These are phyloP conservation scores for Synaphobranchus kaupii DNA, from an alignment of 2,797 vertebrate species.

Conservation along the genomic window DNA sequence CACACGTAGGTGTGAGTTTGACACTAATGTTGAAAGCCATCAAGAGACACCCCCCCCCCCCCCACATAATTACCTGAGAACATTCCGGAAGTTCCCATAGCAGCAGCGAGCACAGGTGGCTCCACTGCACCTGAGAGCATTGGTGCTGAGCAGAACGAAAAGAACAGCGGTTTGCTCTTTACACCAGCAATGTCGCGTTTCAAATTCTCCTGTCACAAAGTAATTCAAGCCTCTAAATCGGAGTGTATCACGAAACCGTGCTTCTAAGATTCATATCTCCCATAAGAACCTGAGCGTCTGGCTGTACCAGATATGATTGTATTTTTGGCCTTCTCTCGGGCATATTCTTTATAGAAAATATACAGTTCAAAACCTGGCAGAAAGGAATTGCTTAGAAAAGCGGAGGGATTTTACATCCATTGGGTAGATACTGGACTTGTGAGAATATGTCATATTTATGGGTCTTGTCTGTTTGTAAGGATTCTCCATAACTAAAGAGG, in stretches of 20 bases:
- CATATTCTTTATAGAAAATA: background rate
- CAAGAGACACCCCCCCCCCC: background rate
- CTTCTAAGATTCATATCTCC: background rate
- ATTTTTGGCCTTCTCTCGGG: background rate
- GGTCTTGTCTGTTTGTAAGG: background rate
- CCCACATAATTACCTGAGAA: background rate
- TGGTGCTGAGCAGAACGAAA: background rate
- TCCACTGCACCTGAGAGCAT: background rate
- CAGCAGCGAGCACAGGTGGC: background rate
- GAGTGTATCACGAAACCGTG: background rate
- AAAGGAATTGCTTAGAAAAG: background rate
- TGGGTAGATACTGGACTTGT: background rate
- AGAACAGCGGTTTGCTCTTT: background rate
- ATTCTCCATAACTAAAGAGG: background rate
- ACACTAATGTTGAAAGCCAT: background rate
- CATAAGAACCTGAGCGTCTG: background rate
- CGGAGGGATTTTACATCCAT: background rate
- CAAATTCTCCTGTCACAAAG: background rate
- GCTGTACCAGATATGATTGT: background rate
- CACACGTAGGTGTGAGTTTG: constrained; percentile 7
- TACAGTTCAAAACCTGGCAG: background rate
- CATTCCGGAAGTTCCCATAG: background rate
- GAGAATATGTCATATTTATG: background rate
- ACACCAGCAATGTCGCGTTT: background rate
- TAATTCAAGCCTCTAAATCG: background rate